Conservation (phyloP, 1,140 invertebrate species). For the Pinna nobilis region DNA sequence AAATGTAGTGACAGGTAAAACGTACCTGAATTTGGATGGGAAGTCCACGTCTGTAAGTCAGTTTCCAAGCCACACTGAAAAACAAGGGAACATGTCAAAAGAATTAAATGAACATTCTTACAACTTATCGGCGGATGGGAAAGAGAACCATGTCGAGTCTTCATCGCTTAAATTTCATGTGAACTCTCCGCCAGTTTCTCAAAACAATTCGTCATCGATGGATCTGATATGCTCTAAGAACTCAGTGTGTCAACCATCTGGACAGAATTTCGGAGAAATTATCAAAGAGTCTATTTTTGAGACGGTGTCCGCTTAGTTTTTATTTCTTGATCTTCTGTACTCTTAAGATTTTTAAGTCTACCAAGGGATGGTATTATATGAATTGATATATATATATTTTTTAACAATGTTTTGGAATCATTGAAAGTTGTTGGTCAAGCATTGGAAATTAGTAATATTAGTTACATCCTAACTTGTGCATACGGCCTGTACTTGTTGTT, state of each 20-base stretch:
- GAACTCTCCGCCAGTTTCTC: constrained; percentile 16
- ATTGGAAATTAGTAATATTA: too few relatives aligned
- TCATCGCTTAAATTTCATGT: constrained; percentile 4
- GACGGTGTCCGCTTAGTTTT: constrained; percentile 84
- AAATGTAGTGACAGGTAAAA: constrained; percentile 26
- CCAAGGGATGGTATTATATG: too few relatives aligned
- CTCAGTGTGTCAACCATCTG: constrained; percentile 2
- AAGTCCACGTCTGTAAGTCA: not conserved
- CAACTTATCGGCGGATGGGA: constrained; percentile 23
- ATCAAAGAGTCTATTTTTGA: constrained; percentile 95
- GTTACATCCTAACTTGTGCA: too few relatives aligned
- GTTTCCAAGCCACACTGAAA: too few relatives aligned
- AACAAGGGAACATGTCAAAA: too few relatives aligned
- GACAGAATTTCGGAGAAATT: constrained; percentile 90
- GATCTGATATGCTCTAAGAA: constrained; percentile 64
- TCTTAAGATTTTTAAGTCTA: too few relatives aligned
- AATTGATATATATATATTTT: too few relatives aligned
- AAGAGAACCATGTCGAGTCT: not conserved
- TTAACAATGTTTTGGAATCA: too few relatives aligned
- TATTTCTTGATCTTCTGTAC: not conserved
- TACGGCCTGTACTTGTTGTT: too few relatives aligned
- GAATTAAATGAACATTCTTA: not conserved
- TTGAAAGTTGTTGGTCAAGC: too few relatives aligned
- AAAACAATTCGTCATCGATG: constrained; percentile 12
- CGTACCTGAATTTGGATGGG: constrained; percentile 18